These are phyloP conservation scores for Coremacera marginata DNA, from an alignment of 2,888 invertebrate species.

Conservation along the genomic window DNA sequence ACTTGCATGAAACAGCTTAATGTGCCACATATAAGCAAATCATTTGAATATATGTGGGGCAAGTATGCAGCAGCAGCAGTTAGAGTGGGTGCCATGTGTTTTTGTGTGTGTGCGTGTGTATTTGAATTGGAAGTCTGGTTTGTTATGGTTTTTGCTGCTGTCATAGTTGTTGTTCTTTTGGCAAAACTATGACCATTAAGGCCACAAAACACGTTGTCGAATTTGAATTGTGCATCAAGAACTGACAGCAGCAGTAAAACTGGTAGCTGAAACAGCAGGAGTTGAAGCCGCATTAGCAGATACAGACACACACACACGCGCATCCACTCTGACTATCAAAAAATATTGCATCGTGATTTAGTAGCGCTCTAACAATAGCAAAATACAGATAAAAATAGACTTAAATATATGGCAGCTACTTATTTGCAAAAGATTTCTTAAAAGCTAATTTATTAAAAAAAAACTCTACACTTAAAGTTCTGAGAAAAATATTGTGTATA, in stretches of 20 bases:
- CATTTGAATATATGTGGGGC: too few relatives aligned
- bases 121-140: background rate
- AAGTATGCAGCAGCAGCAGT: too few relatives aligned
- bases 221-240: slow-evolving; percentile 22
- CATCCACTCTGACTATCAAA: background rate
- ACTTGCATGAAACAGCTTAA: background rate
- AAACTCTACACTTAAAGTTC: background rate
- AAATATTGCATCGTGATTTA: background rate
- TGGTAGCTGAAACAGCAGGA: background rate
- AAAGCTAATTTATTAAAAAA: slow-evolving; percentile 2
- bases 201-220: slow-evolving; percentile 30
- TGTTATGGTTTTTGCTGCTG: background rate
- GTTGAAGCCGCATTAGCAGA: background rate
- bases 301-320: background rate
- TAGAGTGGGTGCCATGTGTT: background rate
- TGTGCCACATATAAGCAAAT: background rate
- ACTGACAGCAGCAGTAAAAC: slow-evolving; percentile 1
- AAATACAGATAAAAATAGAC: background rate
- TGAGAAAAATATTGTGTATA: too few relatives aligned
- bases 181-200: slow-evolving; percentile 1
- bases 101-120: background rate
- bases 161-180: background rate
- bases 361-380: too few relatives aligned
- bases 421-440: too few relatives aligned
- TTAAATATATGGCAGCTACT: background rate